Evolutionary conservation across 2,888 invertebrate species (phyloP), one percentile per base, ranked within the genome.

Genomic region (Hydrotaea diabolus): DNA sequence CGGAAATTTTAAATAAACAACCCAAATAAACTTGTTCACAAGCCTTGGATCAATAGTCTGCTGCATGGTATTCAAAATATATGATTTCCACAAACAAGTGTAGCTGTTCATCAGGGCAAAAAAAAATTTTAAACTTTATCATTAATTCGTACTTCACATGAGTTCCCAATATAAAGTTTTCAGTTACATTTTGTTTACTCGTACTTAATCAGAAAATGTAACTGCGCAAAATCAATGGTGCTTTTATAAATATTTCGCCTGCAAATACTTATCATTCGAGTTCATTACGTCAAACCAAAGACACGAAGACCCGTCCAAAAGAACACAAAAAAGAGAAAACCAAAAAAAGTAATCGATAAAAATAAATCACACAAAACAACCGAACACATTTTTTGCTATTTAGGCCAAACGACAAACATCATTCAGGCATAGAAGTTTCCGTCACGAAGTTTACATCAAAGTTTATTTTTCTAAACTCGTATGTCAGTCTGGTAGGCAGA

Each of bases 291-390:
- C 66, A 72, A 76, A 85, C 76, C 77, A 85, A 82, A 80, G 83
- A 82, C 90, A 90, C 88, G 89, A 90, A 89, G 90, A 90, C 90
- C 90, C 90, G 90, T 90, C 90, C 90, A 90, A 89, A 85, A 80
- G 46, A 73, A 64, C 64, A 36, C 43, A 74, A 77, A 71, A 73
- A 69, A 81, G 39, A 13, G 59, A 39, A 43, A 49, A 64, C 49
- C 49, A 64, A 77, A 71, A 59, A 66, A 3, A 64, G 31, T 49
- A 73, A 23, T 53, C 43, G 80, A 71, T 43, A 55, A 59, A 77
- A 66, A 53, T 8, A 3, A 46, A 53, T 80, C 71, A 71, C 31
- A 80, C 49, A 75, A 71, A 43, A 19, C 62, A 69, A 82, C 72
- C 64, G 43, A 76, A 39, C 57, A 9, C 53, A 80, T 80, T 66